These are phyloP conservation scores for Pheosia gnoma DNA, from an alignment of 2,888 invertebrate genomes.

Conservation along the genomic window DNA sequence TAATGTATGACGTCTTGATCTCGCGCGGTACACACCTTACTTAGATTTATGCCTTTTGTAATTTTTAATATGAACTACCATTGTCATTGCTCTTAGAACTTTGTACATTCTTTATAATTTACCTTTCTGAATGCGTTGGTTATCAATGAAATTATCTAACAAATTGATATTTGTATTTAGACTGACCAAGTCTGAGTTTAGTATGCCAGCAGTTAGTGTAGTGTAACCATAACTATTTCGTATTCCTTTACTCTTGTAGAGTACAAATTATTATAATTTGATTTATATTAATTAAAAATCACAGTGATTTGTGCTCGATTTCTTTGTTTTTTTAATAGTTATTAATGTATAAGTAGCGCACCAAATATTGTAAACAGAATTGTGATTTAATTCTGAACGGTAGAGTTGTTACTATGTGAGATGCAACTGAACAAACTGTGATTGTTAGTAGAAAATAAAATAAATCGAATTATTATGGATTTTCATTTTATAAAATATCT, in stretches of 20 bases:
- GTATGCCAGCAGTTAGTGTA: slow-evolving; percentile 13
- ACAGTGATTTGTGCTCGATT: not conserved
- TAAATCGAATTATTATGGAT: slow-evolving; percentile 45
- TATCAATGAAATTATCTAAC: slow-evolving; percentile 13
- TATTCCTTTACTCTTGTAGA: slow-evolving; percentile 48
- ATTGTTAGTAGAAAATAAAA: slow-evolving; percentile 65
- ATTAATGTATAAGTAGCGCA: slow-evolving; percentile 15
- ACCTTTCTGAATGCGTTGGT: slow-evolving; percentile 13
- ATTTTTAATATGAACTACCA: slow-evolving; percentile 30
- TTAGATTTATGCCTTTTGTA: slow-evolving; percentile 43
- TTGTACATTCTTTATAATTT: slow-evolving; percentile 23
- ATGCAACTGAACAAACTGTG: slow-evolving; percentile 64
- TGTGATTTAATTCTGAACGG: slow-evolving; percentile 12
- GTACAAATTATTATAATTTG: slow-evolving; percentile 36
- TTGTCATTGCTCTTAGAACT: slow-evolving; percentile 14
- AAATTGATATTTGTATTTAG: slow-evolving; percentile 15
- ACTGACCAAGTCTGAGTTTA: slow-evolving; percentile 5
- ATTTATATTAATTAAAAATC: slow-evolving; percentile 4
- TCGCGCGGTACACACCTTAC: slow-evolving; percentile 9
- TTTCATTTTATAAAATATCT: slow-evolving; percentile 6
- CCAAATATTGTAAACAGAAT: slow-evolving; percentile 24
- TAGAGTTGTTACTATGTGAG: slow-evolving; percentile 39
- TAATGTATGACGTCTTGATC: not conserved
- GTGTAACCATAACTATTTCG: slow-evolving; percentile 3
- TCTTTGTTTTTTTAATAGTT: not conserved